Evolutionary conservation across 2,797 vertebrate species (phyloP), one percentile per base, ranked within the genome.

Genomic region (Tokudaia tokunoshimensis): DNA sequence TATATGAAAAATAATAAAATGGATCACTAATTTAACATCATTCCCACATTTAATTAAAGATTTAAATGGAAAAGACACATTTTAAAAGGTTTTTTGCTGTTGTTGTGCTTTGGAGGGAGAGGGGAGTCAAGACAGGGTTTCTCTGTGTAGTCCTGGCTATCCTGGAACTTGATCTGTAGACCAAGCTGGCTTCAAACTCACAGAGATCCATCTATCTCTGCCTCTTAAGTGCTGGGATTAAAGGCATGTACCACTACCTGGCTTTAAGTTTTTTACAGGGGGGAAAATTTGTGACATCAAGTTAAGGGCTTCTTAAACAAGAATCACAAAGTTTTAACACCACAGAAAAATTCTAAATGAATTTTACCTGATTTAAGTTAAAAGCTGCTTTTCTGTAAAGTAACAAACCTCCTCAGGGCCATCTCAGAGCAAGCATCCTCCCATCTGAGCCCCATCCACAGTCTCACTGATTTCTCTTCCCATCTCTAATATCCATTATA

Each of bases 291-390:
- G 75, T 34, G 61, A 52, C 52, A 78, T 94, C 52, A 59, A 50
- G 41, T 91, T 86, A 81, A 92, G 20, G 34, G 59, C 78, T 92
- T 86, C 44, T 91, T 75, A 79, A 91, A 85, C 19, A 80, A 79
- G 13, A 80, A 7, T 44, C 44, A 74, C 50, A 74, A 80, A 26
- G 70, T 72, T 87, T n/a, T 74, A 87, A 74, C 2, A 6, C 76
- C 72, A 52, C 0, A 94, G 44, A 57, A 44, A 79, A 78, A 86
- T 52, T 70, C 9, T 72, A 24, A 57, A 47, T 59, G 41, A 41
- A 41, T 91, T 94, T 78, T 72, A 67, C 34, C 19, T 80, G 12
- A 79, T 72, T 91, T 85, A 91, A 86, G n/a, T 85, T 91, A 59
- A 91, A 55, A 78, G 10, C 29, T 63, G 79, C 29, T 55, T 70